phyloP scores from a whole-genome alignment of 2,113 vertebrate species.

The Aplodontia rufa region DNA sequence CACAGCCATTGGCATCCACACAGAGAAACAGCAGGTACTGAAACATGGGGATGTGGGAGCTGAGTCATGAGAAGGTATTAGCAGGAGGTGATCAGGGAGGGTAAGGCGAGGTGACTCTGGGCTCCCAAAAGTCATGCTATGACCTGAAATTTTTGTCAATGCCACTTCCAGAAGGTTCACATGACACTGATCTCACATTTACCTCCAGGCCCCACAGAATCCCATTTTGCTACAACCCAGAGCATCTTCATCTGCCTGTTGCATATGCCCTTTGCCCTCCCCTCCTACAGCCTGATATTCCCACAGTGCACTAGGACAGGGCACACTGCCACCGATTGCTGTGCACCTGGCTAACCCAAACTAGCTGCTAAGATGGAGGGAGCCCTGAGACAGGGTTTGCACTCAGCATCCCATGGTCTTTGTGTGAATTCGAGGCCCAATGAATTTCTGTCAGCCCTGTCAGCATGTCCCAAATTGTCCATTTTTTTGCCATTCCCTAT shows the following conservation, averaged over 20 bases:
- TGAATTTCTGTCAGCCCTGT: slow-evolving; percentile 6
- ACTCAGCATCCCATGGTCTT: not conserved
- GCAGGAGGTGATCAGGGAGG: not conserved
- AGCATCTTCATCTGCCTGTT: not conserved
- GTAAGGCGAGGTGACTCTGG: not conserved
- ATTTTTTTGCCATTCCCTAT: slow-evolving; percentile 52
- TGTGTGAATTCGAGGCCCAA: slow-evolving; percentile 25
- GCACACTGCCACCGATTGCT: too few relatives aligned
- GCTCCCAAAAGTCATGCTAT: not conserved
- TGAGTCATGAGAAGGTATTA: not conserved
- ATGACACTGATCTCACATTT: not conserved
- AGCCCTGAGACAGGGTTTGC: not conserved
- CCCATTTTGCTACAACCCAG: not conserved
- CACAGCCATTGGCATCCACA: not conserved
- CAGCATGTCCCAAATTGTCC: slow-evolving; percentile 64
- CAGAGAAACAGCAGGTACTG: not conserved
- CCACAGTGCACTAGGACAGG: not conserved
- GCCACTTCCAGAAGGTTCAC: too few relatives aligned
- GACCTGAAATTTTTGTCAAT: not conserved
- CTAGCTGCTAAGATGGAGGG: not conserved
- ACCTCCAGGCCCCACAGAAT: not conserved
- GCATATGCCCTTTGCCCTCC: not conserved
- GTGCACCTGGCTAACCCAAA: not conserved
- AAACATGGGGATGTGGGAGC: not conserved
- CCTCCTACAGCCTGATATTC: not conserved